These are phyloP conservation scores for Entelurus aequoreus DNA, from an alignment of 2,113 vertebrate species.

Conservation along the genomic window DNA sequence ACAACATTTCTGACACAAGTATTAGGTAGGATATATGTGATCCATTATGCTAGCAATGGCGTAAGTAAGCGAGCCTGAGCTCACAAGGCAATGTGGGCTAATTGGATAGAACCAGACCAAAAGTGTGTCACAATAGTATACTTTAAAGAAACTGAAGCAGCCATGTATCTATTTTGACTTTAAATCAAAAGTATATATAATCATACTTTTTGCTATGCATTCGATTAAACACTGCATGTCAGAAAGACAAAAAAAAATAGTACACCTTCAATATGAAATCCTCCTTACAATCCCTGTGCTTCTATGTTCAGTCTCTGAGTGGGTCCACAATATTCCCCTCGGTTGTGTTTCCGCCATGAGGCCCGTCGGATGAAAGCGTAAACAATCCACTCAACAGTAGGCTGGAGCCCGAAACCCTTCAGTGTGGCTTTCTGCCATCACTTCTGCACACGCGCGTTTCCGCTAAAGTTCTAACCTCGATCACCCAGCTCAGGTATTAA, in stretches of 20 bases:
- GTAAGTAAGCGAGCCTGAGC: background rate
- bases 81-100: slow-evolving; percentile 34
- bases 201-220: background rate
- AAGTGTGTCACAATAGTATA: slow-evolving; percentile 13
- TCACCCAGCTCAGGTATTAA: slow-evolving; percentile 51
- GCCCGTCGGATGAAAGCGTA: background rate
- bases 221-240: background rate
- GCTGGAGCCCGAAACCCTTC: background rate
- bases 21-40: slow-evolving; percentile 5
- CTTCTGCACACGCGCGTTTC: background rate
- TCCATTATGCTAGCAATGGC: background rate
- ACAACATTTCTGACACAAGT: background rate
- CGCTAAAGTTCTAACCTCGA: background rate
- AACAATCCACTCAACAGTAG: background rate
- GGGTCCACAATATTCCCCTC: background rate
- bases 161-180: no score
- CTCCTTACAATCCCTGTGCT: slow-evolving; percentile 5
- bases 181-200: background rate
- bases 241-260: background rate
- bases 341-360: background rate
- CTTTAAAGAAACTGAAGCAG: background rate
- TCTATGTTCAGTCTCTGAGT: background rate
- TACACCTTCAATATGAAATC: slow-evolving; percentile 27
- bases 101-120: slow-evolving; percentile 42
- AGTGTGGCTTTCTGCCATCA: background rate